Evolutionary conservation across 37 sponge, comb jelly and placozoan genomes (phyloP).

Genomic region (Hexactinellida sp.): DNA sequence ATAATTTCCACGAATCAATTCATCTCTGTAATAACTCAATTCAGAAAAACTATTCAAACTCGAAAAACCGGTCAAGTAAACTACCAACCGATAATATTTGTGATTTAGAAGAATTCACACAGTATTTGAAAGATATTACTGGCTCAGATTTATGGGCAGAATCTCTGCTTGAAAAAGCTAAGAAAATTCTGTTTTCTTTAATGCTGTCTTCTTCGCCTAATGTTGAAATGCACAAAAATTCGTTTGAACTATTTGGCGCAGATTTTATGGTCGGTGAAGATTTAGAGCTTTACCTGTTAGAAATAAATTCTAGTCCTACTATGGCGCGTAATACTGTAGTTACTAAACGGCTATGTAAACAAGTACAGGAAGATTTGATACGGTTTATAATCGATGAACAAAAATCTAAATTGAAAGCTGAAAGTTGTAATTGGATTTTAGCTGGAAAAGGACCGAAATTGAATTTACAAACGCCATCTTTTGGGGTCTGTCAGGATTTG

Average conservation of each 20-base stretch:
- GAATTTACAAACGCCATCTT: not conserved
- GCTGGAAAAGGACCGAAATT: not conserved
- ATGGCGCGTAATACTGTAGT: constrained; percentile 70
- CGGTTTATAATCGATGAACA: constrained; percentile 22
- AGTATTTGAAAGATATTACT: constrained; percentile 36
- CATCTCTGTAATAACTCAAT: constrained; percentile 91
- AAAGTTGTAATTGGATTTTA: constrained; percentile 4
- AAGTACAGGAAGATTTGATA: constrained; percentile 61
- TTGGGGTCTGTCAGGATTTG: not conserved
- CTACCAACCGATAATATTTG: constrained; percentile 91
- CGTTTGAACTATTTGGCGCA: constrained; percentile 91
- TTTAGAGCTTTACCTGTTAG: constrained; percentile 81
- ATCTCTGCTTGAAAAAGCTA: not conserved
- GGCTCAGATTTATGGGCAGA: not conserved
- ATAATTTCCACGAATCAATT: constrained; percentile 63
- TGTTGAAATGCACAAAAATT: not conserved
- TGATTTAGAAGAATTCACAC: constrained; percentile 54
- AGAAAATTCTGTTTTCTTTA: not conserved
- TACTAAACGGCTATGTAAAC: constrained; percentile 64
- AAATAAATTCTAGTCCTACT: constrained; percentile 87
- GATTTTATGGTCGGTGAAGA: constrained; percentile 89
- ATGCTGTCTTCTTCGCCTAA: not conserved
- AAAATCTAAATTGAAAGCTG: not conserved
- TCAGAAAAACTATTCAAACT: constrained; percentile 53
- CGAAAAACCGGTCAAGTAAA: constrained; percentile 18